phyloP scores from a whole-genome alignment of 1,140 invertebrate genomes.

The Drosophila paulistorum region DNA sequence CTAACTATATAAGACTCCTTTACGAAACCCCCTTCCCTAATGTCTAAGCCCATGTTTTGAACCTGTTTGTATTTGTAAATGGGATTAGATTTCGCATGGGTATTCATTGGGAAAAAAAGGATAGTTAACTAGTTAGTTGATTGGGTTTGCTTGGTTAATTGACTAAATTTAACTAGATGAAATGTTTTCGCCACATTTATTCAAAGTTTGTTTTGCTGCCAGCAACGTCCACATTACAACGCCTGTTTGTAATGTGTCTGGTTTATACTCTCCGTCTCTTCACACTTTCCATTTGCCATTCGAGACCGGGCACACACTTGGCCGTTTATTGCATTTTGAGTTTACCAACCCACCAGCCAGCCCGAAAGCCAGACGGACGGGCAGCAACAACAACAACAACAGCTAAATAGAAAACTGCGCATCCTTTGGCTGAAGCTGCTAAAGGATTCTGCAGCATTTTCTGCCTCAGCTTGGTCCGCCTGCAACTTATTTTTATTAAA shows the following conservation, averaged over 20 bases:
- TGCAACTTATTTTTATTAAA: constrained; percentile 81
- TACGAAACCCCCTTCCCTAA: neutral
- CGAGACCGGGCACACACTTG: constrained; percentile 55
- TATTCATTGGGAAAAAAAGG: neutral
- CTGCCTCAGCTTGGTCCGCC: constrained; percentile 44
- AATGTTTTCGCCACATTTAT: constrained; percentile 21
- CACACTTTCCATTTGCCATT: neutral
- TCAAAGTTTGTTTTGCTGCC: constrained; percentile 33
- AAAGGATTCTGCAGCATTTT: neutral
- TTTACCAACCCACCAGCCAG: constrained; percentile 35
- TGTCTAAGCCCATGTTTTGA: neutral
- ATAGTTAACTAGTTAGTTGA: neutral
- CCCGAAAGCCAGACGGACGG: neutral
- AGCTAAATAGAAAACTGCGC: constrained; percentile 44
- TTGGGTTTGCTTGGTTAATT: neutral
- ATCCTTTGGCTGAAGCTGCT: constrained; percentile 59
- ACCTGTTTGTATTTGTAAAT: neutral
- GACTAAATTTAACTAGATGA: neutral
- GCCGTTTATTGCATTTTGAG: constrained; percentile 77
- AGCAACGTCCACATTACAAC: constrained; percentile 46
- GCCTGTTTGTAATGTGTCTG: constrained; percentile 78
- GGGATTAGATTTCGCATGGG: neutral
- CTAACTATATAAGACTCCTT: no score
- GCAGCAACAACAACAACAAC: constrained; percentile 27
- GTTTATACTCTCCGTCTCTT: no score